phyloP scores from a whole-genome alignment of 2,797 vertebrate species.

The Malacoctenus gilli region DNA sequence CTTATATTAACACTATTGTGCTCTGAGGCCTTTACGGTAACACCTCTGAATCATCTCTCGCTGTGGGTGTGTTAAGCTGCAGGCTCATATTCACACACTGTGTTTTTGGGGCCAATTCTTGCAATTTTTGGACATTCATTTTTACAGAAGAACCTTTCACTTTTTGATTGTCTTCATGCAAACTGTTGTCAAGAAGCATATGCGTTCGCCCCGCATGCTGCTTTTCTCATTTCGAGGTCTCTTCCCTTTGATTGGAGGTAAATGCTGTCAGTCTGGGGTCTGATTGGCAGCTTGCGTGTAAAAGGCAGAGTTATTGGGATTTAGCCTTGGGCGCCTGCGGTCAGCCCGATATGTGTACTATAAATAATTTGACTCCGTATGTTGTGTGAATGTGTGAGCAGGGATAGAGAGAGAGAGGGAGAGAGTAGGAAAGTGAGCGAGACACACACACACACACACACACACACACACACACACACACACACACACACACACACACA shows the following conservation, averaged over 20 bases:
- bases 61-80: conserved; percentile 2
- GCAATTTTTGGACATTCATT: not conserved
- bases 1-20: conserved; percentile 11
- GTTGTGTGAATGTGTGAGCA: conserved; percentile 55
- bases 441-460: conserved; percentile 53
- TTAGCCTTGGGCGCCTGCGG: conserved; percentile 76
- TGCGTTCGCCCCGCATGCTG: conserved; percentile 25
- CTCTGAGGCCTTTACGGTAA: conserved; percentile 9
- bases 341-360: conserved; percentile 76
- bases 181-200: conserved; percentile 7
- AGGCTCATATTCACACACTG: not conserved
- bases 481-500: too few species aligned
- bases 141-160: not conserved
- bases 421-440: conserved; percentile 10
- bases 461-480: too few species aligned
- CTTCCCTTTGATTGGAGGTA: conserved; percentile 35
- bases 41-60: conserved; percentile 20
- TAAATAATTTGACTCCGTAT: conserved; percentile 71
- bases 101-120: not conserved
- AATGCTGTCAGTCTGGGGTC: conserved; percentile 45
- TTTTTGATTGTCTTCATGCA: too few species aligned
- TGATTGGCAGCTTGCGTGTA: conserved; percentile 83
- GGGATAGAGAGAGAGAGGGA: conserved; percentile 20
- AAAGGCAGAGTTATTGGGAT: conserved; percentile 74
- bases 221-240: not conserved